A percentile compares a stretch with the other conserved stretches of the same genome.
These are phyloP conservation scores for Pteronotus mesoamericanus DNA, from an alignment of 2,797 vertebrate species.

Conservation along the genomic window DNA sequence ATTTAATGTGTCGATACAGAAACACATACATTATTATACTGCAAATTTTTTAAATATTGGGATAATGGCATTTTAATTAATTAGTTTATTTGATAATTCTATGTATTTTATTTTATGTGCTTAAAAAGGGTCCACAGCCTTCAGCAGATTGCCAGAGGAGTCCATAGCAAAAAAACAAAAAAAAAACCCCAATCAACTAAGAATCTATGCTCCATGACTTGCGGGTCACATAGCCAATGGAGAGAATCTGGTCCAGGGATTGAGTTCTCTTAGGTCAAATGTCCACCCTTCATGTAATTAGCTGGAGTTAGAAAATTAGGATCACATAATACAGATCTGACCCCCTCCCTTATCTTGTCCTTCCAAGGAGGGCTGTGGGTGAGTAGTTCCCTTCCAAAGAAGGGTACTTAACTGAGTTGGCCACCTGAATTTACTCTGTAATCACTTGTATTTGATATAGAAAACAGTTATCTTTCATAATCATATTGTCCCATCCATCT, in stretches of 20 bases:
- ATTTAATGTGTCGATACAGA: conserved; percentile 24
- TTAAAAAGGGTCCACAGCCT: background rate
- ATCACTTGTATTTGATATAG: background rate
- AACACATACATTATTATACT: background rate
- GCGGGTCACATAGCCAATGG: background rate
- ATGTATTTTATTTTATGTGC: background rate
- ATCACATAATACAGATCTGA: background rate
- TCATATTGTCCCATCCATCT: background rate
- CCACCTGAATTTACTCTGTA: background rate
- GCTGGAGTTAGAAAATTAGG: background rate
- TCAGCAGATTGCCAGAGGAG: background rate
- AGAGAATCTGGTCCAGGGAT: background rate
- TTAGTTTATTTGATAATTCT: background rate
- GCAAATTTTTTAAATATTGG: background rate
- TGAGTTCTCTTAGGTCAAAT: background rate
- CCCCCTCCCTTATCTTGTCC: background rate
- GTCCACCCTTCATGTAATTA: background rate
- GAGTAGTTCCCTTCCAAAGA: background rate
- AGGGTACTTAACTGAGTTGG: background rate
- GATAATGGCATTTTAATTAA: background rate
- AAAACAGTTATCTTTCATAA: background rate
- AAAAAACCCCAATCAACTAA: background rate
- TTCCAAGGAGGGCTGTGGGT: background rate
- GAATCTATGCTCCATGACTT: background rate
- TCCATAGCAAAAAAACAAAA: background rate